A percentile compares a stretch with the other conserved stretches of the same genome.
phyloP scores from a whole-genome alignment of 2,888 invertebrate species.

The Cantharis flavilabris region DNA sequence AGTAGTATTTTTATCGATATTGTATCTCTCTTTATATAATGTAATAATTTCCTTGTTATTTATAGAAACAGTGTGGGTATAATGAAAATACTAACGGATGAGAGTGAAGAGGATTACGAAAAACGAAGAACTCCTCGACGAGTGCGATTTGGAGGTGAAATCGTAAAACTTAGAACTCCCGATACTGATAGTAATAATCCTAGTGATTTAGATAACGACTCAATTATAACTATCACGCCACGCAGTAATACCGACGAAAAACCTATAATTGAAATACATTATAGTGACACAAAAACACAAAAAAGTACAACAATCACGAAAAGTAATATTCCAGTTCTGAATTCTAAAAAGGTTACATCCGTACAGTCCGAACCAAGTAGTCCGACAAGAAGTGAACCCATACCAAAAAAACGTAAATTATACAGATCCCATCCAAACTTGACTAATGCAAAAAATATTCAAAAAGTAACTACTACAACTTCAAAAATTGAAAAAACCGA shows the following conservation, averaged over 20 bases:
- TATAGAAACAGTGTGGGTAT: constrained; percentile 19
- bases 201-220: constrained; percentile 59
- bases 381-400: constrained; percentile 53
- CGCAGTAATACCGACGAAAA: constrained; percentile 27
- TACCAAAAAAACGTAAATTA: constrained; percentile 36
- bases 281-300: constrained; percentile 37
- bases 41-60: neutral
- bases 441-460: constrained; percentile 31
- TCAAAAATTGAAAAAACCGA: constrained; percentile 6
- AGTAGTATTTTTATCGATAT: neutral
- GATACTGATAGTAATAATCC: constrained; percentile 75
- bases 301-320: constrained; percentile 33
- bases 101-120: constrained; percentile 60
- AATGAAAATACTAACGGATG: constrained; percentile 61
- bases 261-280: constrained; percentile 40
- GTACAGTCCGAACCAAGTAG: constrained; percentile 42
- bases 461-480: constrained; percentile 20
- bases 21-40: neutral
- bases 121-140: constrained; percentile 67
- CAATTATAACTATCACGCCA: constrained; percentile 37
- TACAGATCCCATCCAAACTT: constrained; percentile 50
- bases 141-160: constrained; percentile 86
- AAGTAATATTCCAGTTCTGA: constrained; percentile 58
- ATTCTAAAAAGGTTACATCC: constrained; percentile 54
- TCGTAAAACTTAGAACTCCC: constrained; percentile 82